Evolutionary conservation across 2,888 invertebrate species (phyloP).

Genomic region (Polymixis lichenea): DNA sequence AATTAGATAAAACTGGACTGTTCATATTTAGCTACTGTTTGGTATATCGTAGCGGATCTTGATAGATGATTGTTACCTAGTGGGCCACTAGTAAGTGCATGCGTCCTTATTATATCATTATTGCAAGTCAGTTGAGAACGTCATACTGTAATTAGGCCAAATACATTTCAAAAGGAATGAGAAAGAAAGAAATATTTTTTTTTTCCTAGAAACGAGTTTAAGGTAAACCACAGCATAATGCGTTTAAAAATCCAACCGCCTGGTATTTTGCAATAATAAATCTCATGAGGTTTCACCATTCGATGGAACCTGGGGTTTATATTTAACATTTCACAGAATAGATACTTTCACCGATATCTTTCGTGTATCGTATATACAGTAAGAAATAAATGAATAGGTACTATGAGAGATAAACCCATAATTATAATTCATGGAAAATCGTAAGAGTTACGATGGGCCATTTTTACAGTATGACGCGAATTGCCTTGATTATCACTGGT

Average conservation of each 20-base stretch:
- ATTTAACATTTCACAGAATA: background rate
- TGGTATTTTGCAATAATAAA: background rate
- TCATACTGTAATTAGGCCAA: slow-evolving; percentile 43
- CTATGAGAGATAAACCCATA: background rate
- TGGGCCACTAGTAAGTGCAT: slow-evolving; percentile 65
- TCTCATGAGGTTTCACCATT: background rate
- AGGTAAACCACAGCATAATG: background rate
- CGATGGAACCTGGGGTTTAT: too few relatives aligned
- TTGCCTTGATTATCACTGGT: slow-evolving; percentile 38
- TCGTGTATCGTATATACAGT: background rate
- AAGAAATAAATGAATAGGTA: background rate
- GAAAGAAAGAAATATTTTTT: background rate
- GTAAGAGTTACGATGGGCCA: background rate
- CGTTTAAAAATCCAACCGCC: background rate
- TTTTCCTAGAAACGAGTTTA: background rate
- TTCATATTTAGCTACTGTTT: slow-evolving; percentile 52
- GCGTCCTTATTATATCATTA: slow-evolving; percentile 59
- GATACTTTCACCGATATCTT: background rate
- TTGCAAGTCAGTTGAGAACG: slow-evolving; percentile 38
- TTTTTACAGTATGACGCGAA: slow-evolving; percentile 40
- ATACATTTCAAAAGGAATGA: background rate
- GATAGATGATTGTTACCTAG: slow-evolving; percentile 58
- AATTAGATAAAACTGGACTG: slow-evolving; percentile 38
- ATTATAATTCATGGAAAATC: background rate
- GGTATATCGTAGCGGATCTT: slow-evolving; percentile 62